These are phyloP conservation scores for Galago senegalensis DNA, from an alignment of 2,797 vertebrate genomes.

Conservation along the genomic window DNA sequence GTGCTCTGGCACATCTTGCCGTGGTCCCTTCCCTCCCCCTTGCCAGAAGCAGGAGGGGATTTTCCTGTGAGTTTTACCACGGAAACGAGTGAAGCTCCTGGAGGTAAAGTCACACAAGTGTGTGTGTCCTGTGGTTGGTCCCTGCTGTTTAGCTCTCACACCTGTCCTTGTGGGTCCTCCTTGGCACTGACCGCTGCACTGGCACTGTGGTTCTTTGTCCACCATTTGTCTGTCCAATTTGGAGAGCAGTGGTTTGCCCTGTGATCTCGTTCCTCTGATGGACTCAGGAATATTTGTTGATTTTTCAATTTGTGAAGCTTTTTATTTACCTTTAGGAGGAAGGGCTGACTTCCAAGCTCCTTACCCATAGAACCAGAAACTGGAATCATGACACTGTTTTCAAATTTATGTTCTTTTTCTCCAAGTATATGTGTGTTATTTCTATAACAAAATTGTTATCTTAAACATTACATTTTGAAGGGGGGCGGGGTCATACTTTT, in stretches of 20 bases:
- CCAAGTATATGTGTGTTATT: neutral
- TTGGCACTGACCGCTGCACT: accelerated
- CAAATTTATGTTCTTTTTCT: neutral
- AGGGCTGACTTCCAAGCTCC: neutral
- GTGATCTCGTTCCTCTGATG: accelerated
- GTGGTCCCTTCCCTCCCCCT: neutral
- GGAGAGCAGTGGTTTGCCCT: no score
- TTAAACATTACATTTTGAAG: neutral
- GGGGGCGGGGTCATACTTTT: neutral
- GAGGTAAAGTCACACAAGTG: neutral
- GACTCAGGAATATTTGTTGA: no score
- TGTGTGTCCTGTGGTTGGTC: accelerated
- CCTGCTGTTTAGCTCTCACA: neutral
- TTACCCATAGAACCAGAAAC: neutral
- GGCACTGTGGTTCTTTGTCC: accelerated
- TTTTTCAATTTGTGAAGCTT: neutral
- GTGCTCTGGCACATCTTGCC: no score
- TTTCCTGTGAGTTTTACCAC: neutral
- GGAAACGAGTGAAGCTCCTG: neutral
- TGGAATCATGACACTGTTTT: neutral
- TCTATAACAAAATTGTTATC: neutral
- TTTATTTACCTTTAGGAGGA: neutral
- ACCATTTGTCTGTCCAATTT: neutral
- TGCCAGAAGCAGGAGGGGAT: neutral
- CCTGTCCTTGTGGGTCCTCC: neutral